Evolutionary conservation across 2,797 vertebrate species (phyloP), one percentile per base, ranked within the genome.

Genomic region (Neoniphon sammara): DNA sequence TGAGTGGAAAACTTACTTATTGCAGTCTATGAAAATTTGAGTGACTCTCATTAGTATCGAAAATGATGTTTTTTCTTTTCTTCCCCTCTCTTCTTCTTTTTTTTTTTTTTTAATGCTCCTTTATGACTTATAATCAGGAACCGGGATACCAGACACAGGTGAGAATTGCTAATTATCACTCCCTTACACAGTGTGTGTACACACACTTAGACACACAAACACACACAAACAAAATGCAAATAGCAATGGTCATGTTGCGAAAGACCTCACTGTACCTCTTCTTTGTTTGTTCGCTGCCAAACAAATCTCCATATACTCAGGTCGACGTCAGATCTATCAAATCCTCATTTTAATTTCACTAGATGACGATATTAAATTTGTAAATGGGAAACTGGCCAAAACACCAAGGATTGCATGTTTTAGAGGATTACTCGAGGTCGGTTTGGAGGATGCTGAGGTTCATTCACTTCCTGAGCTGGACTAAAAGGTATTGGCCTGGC

Each of bases 81-180:
- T 93, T 70, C 67, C 82, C 81, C 86, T 74, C 84, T 63, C 15
- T 73, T 72, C 75, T 66, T 78, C 81, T 36, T 52, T 42, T 52
- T 64, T 66, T 77, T 69, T 66, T 73, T 60, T 83, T 77, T 64
- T 65, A 86, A 84, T 14, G 39, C 78, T 81, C 59, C 64, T 78
- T 52, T 66, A 55, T 85, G 83, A 81, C 62, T 86, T 84, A 76
- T 91, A 87, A 87, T 79, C 94, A 99, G 98, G 93, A 99, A 99
- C 89, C 95, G 98, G 92, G 98, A 99, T 89, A 97, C 96, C 80
- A 96, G 98, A 89, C 98, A 98, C 94, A 98, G 97, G 98, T 98
- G 94, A 93, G 96, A 92, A 87, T 27, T 70, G 31, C 52, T 83
- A 65, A 88, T 89, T 85, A 81, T 78, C 81, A 66, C 73, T 50